Conservation (phyloP, 2,888 invertebrate genomes). For the Isoperla grammatica region DNA sequence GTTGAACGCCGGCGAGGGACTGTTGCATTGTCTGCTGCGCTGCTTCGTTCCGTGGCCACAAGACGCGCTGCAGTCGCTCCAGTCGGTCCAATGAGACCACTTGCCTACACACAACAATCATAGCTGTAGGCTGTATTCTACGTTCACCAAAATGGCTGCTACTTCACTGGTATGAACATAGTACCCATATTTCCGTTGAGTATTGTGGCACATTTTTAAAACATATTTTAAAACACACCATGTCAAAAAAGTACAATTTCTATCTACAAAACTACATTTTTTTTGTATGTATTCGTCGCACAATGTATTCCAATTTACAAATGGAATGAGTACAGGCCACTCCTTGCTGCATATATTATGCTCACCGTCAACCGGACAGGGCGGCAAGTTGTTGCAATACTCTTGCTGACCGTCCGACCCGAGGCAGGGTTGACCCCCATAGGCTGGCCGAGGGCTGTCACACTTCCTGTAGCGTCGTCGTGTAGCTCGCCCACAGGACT, state of each 20-base stretch:
- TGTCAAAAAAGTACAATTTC: too few relatives aligned
- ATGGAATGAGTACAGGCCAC: too few relatives aligned
- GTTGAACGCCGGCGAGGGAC: slow-evolving; percentile 44
- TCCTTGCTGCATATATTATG: too few relatives aligned
- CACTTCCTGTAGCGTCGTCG: slow-evolving; percentile 43
- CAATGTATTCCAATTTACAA: too few relatives aligned
- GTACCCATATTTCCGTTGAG: too few relatives aligned
- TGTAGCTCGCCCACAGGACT: slow-evolving; percentile 43
- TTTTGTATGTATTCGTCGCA: too few relatives aligned
- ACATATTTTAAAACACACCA: too few relatives aligned
- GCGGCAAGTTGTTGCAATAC: slow-evolving; percentile 36
- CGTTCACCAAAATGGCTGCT: too few relatives aligned
- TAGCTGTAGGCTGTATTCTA: slow-evolving; percentile 7
- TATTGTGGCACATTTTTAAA: too few relatives aligned
- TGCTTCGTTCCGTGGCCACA: slow-evolving; percentile 51
- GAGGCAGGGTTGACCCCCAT: slow-evolving; percentile 43
- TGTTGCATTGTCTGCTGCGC: slow-evolving; percentile 48
- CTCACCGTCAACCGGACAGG: slow-evolving; percentile 19
- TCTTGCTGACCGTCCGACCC: slow-evolving; percentile 42
- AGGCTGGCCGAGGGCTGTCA: slow-evolving; percentile 41
- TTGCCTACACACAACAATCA: not conserved
- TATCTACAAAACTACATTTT: too few relatives aligned
- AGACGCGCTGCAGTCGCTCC: slow-evolving; percentile 51
- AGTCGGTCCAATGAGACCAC: slow-evolving; percentile 50
- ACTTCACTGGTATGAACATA: too few relatives aligned